Base-by-base conservation (phyloP, 2,888 invertebrate genomes). In the Orthosia cruda region DNA sequence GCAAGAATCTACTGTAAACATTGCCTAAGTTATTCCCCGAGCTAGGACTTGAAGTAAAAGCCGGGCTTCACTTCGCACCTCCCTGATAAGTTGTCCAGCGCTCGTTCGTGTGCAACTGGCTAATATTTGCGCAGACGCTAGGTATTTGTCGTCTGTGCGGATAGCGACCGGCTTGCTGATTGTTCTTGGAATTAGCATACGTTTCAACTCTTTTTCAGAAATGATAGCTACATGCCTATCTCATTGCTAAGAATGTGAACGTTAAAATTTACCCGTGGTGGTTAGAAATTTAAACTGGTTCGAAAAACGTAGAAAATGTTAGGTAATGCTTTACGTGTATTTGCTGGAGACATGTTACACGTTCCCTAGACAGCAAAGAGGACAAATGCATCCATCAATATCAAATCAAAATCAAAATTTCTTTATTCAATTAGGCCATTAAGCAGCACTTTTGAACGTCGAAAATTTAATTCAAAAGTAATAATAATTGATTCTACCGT, bases 81-180 rank as follows among this genome's bases (percentile, higher is more conserved):
- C 58, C 54, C 20, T 70, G 68, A 72, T 80, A 77, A 66, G 57
- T 62, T 68, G 63, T 70, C 64, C 63, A 64, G 50, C 45, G 54
- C 63, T 71, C 45, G 62, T 65, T 62, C 40, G 61, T 65, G 70
- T 83, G 84, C 79, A 84, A 70, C 45, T 74, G 45, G 82, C 83
- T 71, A 89, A 91, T 90, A 89, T 90, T 90, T 89, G 84, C 80
- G 61, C 62, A 80, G 73, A 78, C 80, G 80, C 80, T 54, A 50
- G 72, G 47, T 91, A 85, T 91, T 90, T 91, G 87, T 81, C 77
- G 26, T 5, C 77, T 85, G 77, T 68, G 85, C 81, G 86, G 79
- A 86, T 78, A 88, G 66, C 54, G 64, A 84, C 75, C 20, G 26
- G 55, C 63, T 63, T 32, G 45, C 57, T 61, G 78, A 85, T 81